Conservation (phyloP, 2,888 invertebrate species). For the Anthrax anthrax region DNA sequence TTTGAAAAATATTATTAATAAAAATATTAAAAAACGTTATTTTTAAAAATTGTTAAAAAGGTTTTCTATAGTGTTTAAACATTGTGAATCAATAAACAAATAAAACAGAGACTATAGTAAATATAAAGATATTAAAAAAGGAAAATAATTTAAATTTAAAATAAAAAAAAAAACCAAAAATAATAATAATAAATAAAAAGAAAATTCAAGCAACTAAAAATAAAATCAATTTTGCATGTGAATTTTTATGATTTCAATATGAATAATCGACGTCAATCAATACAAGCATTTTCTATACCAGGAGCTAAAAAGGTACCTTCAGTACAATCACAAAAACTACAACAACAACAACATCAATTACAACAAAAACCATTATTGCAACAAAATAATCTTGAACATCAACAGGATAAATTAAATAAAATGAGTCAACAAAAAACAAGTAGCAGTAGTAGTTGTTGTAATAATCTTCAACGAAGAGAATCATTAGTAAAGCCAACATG, state of each 20-base stretch:
- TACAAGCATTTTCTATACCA: constrained; percentile 14
- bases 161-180: neutral
- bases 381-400: too few species aligned
- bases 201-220: neutral
- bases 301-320: neutral
- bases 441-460: constrained; percentile 10
- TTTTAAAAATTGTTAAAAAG: too few species aligned
- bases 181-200: neutral
- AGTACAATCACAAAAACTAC: neutral
- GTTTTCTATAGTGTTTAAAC: too few species aligned
- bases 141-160: neutral
- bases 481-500: constrained; percentile 34
- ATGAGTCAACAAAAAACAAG: too few species aligned
- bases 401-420: too few species aligned
- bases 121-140: too few species aligned
- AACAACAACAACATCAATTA: constrained; percentile 1
- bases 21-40: too few species aligned
- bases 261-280: constrained; percentile 16
- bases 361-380: neutral
- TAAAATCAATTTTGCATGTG: too few species aligned
- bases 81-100: too few species aligned
- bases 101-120: too few species aligned
- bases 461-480: constrained; percentile 22
- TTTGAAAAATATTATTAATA: too few species aligned
- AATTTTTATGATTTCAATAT: too few species aligned